Evolutionary conservation across 2,888 invertebrate genomes (phyloP).

Genomic region (Arrhopalites spinosus): DNA sequence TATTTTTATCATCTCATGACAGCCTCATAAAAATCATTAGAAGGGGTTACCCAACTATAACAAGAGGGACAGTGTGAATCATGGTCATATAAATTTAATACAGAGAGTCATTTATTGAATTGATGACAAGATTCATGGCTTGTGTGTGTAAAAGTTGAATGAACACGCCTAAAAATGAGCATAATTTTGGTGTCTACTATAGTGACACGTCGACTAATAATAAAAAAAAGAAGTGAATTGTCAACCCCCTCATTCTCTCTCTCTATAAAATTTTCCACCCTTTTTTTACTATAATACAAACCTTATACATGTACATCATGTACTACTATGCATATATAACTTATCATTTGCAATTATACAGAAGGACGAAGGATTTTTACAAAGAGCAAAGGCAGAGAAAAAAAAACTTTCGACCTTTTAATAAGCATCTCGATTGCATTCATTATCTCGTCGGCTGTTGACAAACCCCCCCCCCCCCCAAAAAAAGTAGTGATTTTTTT

Average conservation of each 20-base stretch:
- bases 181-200: background rate
- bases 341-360: background rate
- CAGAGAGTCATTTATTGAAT: too few species aligned
- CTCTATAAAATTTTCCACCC: background rate
- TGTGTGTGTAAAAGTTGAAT: background rate
- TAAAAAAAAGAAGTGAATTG: background rate
- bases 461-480: slow-evolving; percentile 13
- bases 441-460: slow-evolving; percentile 33
- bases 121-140: background rate
- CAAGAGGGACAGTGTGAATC: too few species aligned
- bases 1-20: background rate
- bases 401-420: slow-evolving; percentile 33
- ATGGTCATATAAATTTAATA: too few species aligned
- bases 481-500: slow-evolving; percentile 16
- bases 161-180: background rate
- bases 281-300: background rate
- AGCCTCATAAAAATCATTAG: too few species aligned
- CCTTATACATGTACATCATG: background rate
- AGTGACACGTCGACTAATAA: background rate
- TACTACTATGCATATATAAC: background rate
- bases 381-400: slow-evolving; percentile 5
- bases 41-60: too few species aligned
- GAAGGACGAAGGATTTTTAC: background rate
- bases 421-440: slow-evolving; percentile 37
- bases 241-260: slow-evolving; percentile 16